phyloP scores from a whole-genome alignment of 1,140 invertebrate genomes.

The Papilio xuthus region DNA sequence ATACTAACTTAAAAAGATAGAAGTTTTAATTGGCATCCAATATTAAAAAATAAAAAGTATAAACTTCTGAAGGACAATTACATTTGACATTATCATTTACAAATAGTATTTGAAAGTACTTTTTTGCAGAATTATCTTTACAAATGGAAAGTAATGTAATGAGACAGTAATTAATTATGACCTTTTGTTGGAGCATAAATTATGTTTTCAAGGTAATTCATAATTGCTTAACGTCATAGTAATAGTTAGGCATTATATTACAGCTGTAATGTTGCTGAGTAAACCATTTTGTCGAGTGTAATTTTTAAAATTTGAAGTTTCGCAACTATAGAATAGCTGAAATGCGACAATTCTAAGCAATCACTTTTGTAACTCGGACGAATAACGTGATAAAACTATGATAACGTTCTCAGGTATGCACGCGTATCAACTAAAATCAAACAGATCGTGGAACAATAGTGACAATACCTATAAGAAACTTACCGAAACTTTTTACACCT shows the following conservation, averaged over 20 bases:
- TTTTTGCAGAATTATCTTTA: neutral
- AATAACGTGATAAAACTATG: constrained; percentile 36
- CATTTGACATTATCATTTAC: neutral
- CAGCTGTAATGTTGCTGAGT: neutral
- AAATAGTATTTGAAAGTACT: neutral
- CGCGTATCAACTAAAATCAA: constrained; percentile 38
- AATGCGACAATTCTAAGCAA: constrained; percentile 4
- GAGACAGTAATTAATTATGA: constrained; percentile 18
- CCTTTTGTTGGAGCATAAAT: neutral
- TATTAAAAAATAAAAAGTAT: neutral
- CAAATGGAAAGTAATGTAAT: neutral
- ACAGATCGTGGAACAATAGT: constrained; percentile 15
- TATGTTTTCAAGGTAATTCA: constrained; percentile 2
- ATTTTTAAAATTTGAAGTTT: constrained; percentile 14
- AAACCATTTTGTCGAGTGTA: neutral
- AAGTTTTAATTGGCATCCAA: neutral
- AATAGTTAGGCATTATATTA: neutral
- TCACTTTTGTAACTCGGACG: constrained; percentile 31
- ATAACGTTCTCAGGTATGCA: constrained; percentile 34
- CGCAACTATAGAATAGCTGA: constrained; percentile 22
- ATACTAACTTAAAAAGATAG: neutral
- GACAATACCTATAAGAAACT: constrained; percentile 33
- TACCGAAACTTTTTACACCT: constrained; percentile 27
- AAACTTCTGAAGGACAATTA: neutral
- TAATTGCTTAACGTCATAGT: constrained; percentile 3